Evolutionary conservation across 1,140 invertebrate genomes (phyloP), one percentile per base, ranked within the genome.

Genomic region (Chrysopa pallens): DNA sequence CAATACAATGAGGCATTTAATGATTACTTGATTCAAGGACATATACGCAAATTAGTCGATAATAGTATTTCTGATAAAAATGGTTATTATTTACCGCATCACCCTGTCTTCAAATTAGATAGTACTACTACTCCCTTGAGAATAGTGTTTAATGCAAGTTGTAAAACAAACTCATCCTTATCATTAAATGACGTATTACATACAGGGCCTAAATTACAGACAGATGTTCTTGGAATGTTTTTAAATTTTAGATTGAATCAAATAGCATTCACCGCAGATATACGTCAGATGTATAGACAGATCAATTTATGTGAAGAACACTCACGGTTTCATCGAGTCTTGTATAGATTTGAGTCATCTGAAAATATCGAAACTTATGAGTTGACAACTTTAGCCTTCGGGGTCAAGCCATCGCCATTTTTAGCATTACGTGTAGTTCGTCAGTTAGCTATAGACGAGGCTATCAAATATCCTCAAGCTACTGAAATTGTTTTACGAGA

Each of bases 401-500:
- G 8, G n/a, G 8, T 9, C 31, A 12, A 11, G 6, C 31, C 8
- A 6, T 33, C 31, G 31, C 31, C 31, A 9, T 33, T 33, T 12
- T 12, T 11, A 33, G 31, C 31, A 2, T 11, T 33, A 33, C 31
- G 31, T 12, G 31, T 12, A 33, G 6, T 64, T 3, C 36, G 54
- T 12, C 48, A 53, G 33, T 35, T 54, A 9, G 48, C 52, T 1
- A 37, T 29, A 7, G 48, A 56, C 38, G 45, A 50, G 38, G 23
- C 9, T 27, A 3, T 29, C 0, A 39, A 15, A 6, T 54, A 44
- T 46, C 44, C 54, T 36, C 17, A 31, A 6, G 53, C 45, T 29
- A 36, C 49, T 38, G 31, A 47, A 23, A 45, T 49, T 13, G 47
- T 58, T 7, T n/a, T 23, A 23, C 47, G 42, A n/a, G 55, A 60